Evolutionary conservation across 2,113 vertebrate genomes (phyloP).

Genomic region (Macquaria ambigua): DNA sequence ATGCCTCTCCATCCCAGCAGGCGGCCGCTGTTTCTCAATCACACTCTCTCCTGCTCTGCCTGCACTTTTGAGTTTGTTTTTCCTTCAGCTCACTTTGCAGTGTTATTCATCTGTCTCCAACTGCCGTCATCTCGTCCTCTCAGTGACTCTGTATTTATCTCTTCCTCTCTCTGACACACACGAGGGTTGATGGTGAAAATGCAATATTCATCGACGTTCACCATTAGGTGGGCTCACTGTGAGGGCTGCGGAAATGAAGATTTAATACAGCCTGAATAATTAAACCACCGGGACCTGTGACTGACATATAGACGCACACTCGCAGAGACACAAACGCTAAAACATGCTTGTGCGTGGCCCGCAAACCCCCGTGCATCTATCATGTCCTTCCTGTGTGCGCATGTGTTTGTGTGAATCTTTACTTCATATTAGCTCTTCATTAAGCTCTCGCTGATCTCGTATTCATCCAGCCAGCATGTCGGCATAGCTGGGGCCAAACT

Average conservation of each 20-base stretch:
- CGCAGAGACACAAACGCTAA: conserved; percentile 39
- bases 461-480: conserved; percentile 38
- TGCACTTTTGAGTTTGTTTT: conserved; percentile 46
- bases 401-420: conserved; percentile 37
- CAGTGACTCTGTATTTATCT: conserved; percentile 65
- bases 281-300: conserved; percentile 78
- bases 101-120: conserved; percentile 37
- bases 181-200: conserved; percentile 57
- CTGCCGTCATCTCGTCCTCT: conserved; percentile 31
- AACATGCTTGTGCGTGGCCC: conserved; percentile 14
- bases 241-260: conserved; percentile 81
- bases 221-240: conserved; percentile 72
- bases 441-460: conserved; percentile 36
- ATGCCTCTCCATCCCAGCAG: conserved; percentile 53
- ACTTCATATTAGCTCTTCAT: conserved; percentile 50
- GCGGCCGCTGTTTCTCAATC: conserved; percentile 48
- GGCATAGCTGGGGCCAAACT: conserved; percentile 25
- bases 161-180: conserved; percentile 35
- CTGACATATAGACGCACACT: conserved; percentile 56
- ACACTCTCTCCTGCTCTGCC: conserved; percentile 43
- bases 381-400: conserved; percentile 19
- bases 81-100: conserved; percentile 41
- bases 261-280: conserved; percentile 86
- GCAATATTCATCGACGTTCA: conserved; percentile 78
- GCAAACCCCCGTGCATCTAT: conserved; percentile 33